phyloP scores from a whole-genome alignment of 2,888 invertebrate species.

The Napeogenes sylphis region DNA sequence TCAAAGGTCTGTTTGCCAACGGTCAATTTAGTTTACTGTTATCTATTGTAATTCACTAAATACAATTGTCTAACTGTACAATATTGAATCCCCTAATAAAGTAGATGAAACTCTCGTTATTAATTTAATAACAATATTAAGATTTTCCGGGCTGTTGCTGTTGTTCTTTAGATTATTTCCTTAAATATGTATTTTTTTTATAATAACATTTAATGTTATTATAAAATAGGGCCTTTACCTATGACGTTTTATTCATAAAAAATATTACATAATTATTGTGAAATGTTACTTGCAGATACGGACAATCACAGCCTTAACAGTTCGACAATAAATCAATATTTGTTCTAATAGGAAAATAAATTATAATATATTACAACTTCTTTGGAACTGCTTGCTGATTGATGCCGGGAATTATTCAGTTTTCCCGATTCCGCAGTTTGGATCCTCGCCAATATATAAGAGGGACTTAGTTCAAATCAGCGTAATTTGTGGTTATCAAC shows the following conservation, averaged over 20 bases:
- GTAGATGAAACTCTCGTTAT: no score
- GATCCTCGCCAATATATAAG: slow-evolving; percentile 18
- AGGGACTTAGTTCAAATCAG: background rate
- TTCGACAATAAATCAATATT: slow-evolving; percentile 1
- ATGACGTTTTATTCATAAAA: background rate
- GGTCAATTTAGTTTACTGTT: no score
- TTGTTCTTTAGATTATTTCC: no score
- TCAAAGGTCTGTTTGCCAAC: no score
- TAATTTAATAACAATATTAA: no score
- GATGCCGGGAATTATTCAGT: slow-evolving; percentile 19
- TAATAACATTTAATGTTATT: no score
- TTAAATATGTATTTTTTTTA: no score
- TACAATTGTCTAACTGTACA: no score
- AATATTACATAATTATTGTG: background rate
- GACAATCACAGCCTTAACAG: background rate
- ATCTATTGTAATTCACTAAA: no score
- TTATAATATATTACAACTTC: slow-evolving; percentile 11
- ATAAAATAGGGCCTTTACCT: background rate
- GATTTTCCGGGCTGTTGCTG: no score
- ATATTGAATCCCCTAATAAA: no score
- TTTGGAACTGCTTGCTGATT: slow-evolving; percentile 19
- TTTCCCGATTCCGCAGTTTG: slow-evolving; percentile 14
- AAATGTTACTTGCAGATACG: background rate
- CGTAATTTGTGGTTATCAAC: no score
- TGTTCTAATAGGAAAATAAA: slow-evolving; percentile 16